Evolutionary conservation across 2,113 vertebrate species (phyloP).

Genomic region (Sphyrna mokarran): DNA sequence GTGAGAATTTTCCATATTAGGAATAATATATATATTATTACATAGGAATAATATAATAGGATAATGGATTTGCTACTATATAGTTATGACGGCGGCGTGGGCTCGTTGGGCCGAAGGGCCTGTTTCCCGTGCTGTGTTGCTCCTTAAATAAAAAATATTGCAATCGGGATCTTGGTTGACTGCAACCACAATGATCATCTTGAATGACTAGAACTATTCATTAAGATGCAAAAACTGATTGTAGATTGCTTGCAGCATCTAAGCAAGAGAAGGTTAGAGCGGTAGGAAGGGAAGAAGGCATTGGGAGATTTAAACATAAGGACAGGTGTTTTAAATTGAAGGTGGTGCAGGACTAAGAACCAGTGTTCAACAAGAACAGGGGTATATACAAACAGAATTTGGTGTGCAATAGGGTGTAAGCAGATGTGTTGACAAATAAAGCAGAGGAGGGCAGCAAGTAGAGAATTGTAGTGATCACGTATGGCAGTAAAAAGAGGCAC

Average conservation of each 20-base stretch:
- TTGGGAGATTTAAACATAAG: not conserved
- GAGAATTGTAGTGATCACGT: not conserved
- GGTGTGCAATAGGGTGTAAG: not conserved
- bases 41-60: too few relatives aligned
- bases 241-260: not conserved
- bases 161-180: not conserved
- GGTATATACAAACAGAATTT: not conserved
- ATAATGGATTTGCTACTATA: too few relatives aligned
- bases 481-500: not conserved
- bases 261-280: not conserved
- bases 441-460: not conserved
- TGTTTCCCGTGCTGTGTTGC: too few relatives aligned
- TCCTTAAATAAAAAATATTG: too few relatives aligned
- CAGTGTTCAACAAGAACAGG: not conserved
- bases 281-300: not conserved
- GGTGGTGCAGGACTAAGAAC: not conserved
- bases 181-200: not conserved
- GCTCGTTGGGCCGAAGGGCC: too few relatives aligned
- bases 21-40: too few relatives aligned
- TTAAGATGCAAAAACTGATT: not conserved
- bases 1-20: too few relatives aligned
- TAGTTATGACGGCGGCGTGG: too few relatives aligned
- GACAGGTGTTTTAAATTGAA: not conserved
- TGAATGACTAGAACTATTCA: not conserved
- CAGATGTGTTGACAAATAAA: not conserved